Evolutionary conservation across 2,888 invertebrate genomes (phyloP).

Genomic region (Nematopogon swammerdamellus): DNA sequence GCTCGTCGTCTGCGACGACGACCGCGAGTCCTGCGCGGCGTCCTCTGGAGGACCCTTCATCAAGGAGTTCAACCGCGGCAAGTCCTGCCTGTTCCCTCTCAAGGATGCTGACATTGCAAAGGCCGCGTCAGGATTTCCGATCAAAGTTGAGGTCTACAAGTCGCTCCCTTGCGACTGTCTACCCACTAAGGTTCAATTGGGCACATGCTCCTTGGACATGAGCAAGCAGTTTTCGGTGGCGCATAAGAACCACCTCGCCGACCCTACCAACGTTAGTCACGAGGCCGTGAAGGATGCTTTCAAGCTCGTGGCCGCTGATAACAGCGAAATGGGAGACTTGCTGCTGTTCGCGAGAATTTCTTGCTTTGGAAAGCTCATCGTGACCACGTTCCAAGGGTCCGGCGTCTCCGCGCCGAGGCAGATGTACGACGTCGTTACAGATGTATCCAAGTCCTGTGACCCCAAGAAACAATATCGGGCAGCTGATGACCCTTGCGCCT

Average conservation of each 20-base stretch:
- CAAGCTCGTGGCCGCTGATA: constrained; percentile 45
- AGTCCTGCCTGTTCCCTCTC: constrained; percentile 66
- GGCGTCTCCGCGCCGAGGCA: too few relatives aligned
- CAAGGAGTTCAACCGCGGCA: constrained; percentile 59
- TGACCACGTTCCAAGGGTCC: constrained; percentile 60
- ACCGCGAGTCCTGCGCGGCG: constrained; percentile 34
- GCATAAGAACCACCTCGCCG: constrained; percentile 41
- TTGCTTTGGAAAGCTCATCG: constrained; percentile 63
- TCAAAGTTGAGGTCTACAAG: constrained; percentile 56
- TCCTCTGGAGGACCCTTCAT: constrained; percentile 35
- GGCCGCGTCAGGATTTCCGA: constrained; percentile 52
- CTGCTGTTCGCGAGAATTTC: constrained; percentile 61
- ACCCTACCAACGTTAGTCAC: constrained; percentile 44
- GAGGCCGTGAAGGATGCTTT: constrained; percentile 62
- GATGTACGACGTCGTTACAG: constrained; percentile 1
- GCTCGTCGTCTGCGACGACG: constrained; percentile 61
- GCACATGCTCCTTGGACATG: constrained; percentile 55
- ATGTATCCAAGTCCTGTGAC: constrained; percentile 26
- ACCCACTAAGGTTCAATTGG: constrained; percentile 61
- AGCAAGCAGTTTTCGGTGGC: constrained; percentile 59
- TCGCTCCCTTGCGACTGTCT: constrained; percentile 59
- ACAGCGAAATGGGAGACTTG: constrained; percentile 53
- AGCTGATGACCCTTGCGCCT: constrained; percentile 31
- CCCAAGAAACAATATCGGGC: constrained; percentile 30
- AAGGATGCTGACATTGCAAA: constrained; percentile 49